Evolutionary conservation across 2,113 vertebrate species (phyloP), one percentile per base, ranked within the genome.

Genomic region (Callopanchax toddi): DNA sequence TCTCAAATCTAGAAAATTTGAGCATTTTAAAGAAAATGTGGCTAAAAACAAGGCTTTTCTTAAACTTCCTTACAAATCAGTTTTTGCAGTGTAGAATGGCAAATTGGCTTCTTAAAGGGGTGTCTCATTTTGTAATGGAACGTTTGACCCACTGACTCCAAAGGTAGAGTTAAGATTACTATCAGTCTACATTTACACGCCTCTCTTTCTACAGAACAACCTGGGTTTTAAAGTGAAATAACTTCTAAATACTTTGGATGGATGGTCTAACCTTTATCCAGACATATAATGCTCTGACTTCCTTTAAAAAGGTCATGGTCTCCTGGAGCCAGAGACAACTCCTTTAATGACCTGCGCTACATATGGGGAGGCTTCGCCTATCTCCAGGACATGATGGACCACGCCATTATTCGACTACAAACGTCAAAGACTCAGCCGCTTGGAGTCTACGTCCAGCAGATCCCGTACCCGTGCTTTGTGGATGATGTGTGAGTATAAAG

Each of bases 401-500:
- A 95, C 6, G 97, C 93, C 1, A 93, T 98, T 78, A 93, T 96
- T 58, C 90, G 90, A 42, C 63, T 81, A 1, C 92, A 95, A 25
- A 96, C 96, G 0, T 91, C 94, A 58, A 87, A 86, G 0, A 86
- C 90, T 66, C 93, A 93, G 84, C 92, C 91, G 21, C 94, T 95
- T 0, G 96, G 97, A 0, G 92, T 99, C 64, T 98, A 94, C 18
- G 78, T 93, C 40, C 97, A 99, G 79, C 97, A 99, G 87, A 99
- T 99, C 93, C 97, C 97, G 0, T 99, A 97, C 58, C 97, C 97
- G 0, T 99, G 97, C 79, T 98, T 93, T 0, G 95, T 98, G 10
- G 94, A 98, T 81, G 97, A 99, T 52, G 90, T 79, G 97, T 99
- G 87, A 89, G 97, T 96, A 83, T 11, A 63, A 65, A 70, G 63